Conservation (phyloP, 2,797 vertebrate genomes). For the Champsocephalus gunnari region DNA sequence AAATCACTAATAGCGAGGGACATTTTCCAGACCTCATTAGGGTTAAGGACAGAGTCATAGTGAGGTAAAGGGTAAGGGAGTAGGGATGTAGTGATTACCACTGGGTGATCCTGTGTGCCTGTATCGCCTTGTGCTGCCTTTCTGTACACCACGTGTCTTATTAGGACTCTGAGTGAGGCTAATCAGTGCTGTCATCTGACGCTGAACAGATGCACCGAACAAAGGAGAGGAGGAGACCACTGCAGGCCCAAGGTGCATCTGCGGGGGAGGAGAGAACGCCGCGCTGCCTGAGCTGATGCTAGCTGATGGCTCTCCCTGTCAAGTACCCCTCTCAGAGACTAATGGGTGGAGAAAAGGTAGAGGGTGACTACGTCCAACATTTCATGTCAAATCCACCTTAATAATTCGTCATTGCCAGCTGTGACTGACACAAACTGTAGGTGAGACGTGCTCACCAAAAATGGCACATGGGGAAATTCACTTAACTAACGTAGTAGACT, state of each 20-base stretch:
- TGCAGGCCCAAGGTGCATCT: conserved; percentile 81
- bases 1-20: conserved; percentile 54
- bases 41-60: conserved; percentile 61
- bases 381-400: conserved; percentile 83
- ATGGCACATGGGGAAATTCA: conserved; percentile 84
- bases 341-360: conserved; percentile 83
- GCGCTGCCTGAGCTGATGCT: conserved; percentile 79
- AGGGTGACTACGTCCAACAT: conserved; percentile 81
- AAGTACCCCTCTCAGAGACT: conserved; percentile 77
- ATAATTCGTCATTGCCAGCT: conserved; percentile 78
- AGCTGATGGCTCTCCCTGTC: conserved; percentile 81
- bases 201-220: conserved; percentile 84
- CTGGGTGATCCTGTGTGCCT: conserved; percentile 58
- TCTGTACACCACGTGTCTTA: conserved; percentile 79
- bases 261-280: conserved; percentile 78
- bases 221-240: conserved; percentile 82
- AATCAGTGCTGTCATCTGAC: conserved; percentile 85
- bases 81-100: conserved; percentile 63
- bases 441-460: conserved; percentile 74
- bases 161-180: conserved; percentile 85
- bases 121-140: conserved; percentile 61
- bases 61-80: conserved; percentile 57
- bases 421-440: conserved; percentile 81
- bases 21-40: conserved; percentile 73
- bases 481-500: conserved; percentile 79